phyloP scores from a whole-genome alignment of 2,888 invertebrate species.

The Endotricha flammealis region DNA sequence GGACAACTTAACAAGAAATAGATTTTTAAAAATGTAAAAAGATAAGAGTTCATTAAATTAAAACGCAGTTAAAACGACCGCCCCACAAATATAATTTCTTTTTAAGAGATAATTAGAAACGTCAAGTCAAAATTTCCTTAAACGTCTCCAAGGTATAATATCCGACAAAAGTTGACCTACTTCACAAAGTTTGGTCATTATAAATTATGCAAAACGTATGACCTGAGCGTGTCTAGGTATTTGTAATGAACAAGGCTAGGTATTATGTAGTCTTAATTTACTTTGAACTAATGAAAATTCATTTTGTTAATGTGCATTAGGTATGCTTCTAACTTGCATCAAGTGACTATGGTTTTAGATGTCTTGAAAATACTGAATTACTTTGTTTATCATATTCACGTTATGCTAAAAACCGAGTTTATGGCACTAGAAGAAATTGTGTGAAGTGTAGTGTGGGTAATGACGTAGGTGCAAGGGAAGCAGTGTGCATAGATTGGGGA shows the following conservation, averaged over 20 bases:
- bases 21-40: constrained; percentile 1
- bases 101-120: constrained; percentile 8
- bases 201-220: constrained; percentile 10
- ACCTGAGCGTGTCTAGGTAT: constrained; percentile 2
- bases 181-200: constrained; percentile 11
- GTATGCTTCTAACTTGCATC: too few relatives aligned
- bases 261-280: background rate
- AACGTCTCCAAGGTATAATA: constrained; percentile 7
- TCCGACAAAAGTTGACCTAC: constrained; percentile 14
- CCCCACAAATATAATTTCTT: background rate
- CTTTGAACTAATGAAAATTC: background rate
- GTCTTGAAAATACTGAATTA: too few relatives aligned
- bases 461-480: too few relatives aligned
- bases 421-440: too few relatives aligned
- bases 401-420: too few relatives aligned
- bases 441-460: too few relatives aligned
- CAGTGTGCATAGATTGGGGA: too few relatives aligned
- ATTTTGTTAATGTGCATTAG: background rate
- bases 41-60: constrained; percentile 2
- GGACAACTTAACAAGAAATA: background rate
- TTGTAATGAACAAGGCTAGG: constrained; percentile 6
- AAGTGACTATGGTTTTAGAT: too few relatives aligned
- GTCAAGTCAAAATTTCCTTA: constrained; percentile 3
- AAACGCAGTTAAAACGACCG: constrained; percentile 1
- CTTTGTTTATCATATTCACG: too few relatives aligned